phyloP scores from a whole-genome alignment of 2,888 invertebrate species.

The Girardia tigrina region DNA sequence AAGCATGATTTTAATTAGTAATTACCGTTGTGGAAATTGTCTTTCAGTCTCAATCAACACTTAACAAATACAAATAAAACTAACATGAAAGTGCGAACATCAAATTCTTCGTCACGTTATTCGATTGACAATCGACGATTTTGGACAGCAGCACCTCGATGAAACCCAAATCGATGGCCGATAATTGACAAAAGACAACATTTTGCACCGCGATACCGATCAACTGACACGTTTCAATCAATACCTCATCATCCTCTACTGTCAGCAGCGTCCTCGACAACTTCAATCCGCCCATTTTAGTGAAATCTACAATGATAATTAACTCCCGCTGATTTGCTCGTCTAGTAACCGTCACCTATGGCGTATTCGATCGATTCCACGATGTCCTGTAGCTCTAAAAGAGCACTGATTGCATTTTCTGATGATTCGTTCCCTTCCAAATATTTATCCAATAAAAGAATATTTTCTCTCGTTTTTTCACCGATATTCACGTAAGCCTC shows the following conservation, averaged over 20 bases:
- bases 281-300: neutral
- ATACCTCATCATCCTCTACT: neutral
- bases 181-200: neutral
- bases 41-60: too few relatives aligned
- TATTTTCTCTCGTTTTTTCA: neutral
- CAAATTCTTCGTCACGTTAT: neutral
- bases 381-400: neutral
- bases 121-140: neutral
- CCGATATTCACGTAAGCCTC: neutral
- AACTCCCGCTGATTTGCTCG: too few relatives aligned
- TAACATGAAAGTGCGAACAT: neutral
- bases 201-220: neutral
- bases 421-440: neutral
- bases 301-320: constrained; percentile 2
- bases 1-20: too few relatives aligned
- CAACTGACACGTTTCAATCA: neutral
- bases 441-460: neutral
- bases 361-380: neutral
- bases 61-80: too few relatives aligned
- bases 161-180: neutral
- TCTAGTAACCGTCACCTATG: neutral
- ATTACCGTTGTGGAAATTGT: too few relatives aligned
- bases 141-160: neutral
- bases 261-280: neutral
- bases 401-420: neutral